Conservation (phyloP, 2,888 invertebrate genomes). For the Metalampra italica region DNA sequence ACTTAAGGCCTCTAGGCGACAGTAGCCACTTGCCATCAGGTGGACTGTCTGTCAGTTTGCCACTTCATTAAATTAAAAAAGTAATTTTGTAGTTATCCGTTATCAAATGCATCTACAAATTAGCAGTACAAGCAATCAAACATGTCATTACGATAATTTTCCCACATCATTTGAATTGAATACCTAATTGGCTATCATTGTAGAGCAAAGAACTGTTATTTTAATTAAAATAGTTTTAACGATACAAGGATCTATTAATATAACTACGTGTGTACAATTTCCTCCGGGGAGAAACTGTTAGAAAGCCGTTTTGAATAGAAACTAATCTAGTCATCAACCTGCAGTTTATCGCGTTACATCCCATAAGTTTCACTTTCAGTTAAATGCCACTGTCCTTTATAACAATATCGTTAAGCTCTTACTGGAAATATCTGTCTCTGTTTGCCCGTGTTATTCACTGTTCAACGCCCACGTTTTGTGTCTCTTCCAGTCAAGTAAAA, state of each 20-base stretch:
- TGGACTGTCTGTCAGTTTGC: too few relatives aligned
- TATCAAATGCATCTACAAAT: not conserved
- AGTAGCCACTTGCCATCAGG: too few relatives aligned
- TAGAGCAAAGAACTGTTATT: not conserved
- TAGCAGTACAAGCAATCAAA: too few relatives aligned
- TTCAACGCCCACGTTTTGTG: slow-evolving; percentile 1
- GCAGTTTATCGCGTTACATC: slow-evolving; percentile 51
- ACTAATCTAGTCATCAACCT: slow-evolving; percentile 58
- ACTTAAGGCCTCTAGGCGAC: too few relatives aligned
- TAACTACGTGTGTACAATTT: slow-evolving; percentile 30
- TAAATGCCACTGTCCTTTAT: slow-evolving; percentile 27
- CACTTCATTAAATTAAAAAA: not conserved
- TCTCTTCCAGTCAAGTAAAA: not conserved
- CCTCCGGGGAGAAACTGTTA: slow-evolving; percentile 52
- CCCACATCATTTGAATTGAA: too few relatives aligned
- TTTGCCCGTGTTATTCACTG: slow-evolving; percentile 1
- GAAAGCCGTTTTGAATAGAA: slow-evolving; percentile 69
- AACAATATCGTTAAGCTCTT: not conserved
- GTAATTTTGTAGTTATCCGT: not conserved
- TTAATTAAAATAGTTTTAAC: not conserved
- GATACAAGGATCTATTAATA: slow-evolving; percentile 7
- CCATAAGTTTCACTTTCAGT: slow-evolving; percentile 54
- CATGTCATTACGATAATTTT: too few relatives aligned
- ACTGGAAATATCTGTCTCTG: slow-evolving; percentile 9
- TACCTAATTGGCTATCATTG: too few relatives aligned